A percentile compares a stretch with the other conserved stretches of the same genome.
Evolutionary conservation across 2,888 invertebrate genomes (phyloP).

Genomic region (Eristalinus aeneus): DNA sequence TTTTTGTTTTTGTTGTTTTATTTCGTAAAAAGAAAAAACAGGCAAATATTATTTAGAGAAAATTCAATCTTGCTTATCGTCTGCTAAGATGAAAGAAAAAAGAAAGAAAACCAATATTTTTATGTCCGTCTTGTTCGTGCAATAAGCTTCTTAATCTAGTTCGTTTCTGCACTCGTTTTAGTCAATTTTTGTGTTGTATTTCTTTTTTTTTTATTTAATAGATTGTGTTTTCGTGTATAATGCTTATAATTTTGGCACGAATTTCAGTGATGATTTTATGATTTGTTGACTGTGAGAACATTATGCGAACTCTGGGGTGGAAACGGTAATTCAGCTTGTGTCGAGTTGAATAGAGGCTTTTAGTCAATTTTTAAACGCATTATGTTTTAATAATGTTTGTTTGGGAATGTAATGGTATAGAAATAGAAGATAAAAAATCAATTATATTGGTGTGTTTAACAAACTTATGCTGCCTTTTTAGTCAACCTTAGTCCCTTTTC

Average conservation of each 20-base stretch:
- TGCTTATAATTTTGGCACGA: not conserved
- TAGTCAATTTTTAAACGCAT: slow-evolving; percentile 72
- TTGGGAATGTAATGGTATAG: not conserved
- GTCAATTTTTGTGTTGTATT: slow-evolving; percentile 49
- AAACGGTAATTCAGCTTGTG: slow-evolving; percentile 39
- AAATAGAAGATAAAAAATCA: not conserved
- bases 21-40: slow-evolving; percentile 26
- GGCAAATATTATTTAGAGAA: slow-evolving; percentile 20
- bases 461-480: not conserved
- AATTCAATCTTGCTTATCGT: slow-evolving; percentile 33
- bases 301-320: not conserved
- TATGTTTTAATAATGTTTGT: slow-evolving; percentile 78
- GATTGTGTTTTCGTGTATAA: slow-evolving; percentile 29
- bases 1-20: slow-evolving; percentile 10
- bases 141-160: slow-evolving; percentile 40
- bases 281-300: not conserved
- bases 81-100: not conserved
- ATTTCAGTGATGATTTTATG: not conserved
- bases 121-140: slow-evolving; percentile 40
- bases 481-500: not conserved
- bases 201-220: slow-evolving; percentile 4
- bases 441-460: slow-evolving; percentile 59
- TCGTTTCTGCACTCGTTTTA: slow-evolving; percentile 41
- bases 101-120: slow-evolving; percentile 15
- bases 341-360: slow-evolving; percentile 62